These are phyloP conservation scores for Eurytoma californica DNA, from an alignment of 2,888 invertebrate species.

Conservation along the genomic window DNA sequence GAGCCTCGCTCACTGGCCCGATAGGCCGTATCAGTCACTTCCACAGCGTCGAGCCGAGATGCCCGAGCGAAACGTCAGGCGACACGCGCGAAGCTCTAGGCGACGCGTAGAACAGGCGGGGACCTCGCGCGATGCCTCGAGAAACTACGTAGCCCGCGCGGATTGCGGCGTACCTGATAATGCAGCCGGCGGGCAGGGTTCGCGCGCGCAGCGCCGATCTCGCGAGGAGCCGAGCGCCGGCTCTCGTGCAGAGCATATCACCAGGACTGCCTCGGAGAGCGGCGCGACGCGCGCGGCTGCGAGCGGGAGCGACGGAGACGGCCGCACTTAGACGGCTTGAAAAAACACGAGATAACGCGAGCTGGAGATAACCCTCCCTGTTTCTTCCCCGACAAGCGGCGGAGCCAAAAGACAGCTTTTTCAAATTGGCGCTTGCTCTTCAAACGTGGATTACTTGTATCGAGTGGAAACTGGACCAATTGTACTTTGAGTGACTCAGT, in stretches of 20 bases:
- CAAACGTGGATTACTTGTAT: no score
- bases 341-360: not conserved
- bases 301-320: not conserved
- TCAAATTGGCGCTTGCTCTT: not conserved
- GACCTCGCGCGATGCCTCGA: not conserved
- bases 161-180: constrained; percentile 65
- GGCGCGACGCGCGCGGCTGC: constrained; percentile 22
- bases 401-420: not conserved
- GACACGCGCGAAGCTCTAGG: no score
- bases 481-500: no score
- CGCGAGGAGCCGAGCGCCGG: constrained; percentile 52
- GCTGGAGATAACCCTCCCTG: no score
- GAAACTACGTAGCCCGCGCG: not conserved
- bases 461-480: no score
- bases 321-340: not conserved
- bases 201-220: constrained; percentile 66
- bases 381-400: not conserved
- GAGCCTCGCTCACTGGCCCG: no score
- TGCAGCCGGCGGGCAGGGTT: constrained; percentile 62
- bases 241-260: constrained; percentile 69
- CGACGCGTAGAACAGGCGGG: no score
- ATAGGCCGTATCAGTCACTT: no score
- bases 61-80: no score
- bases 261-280: constrained; percentile 39
- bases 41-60: no score